Base-by-base conservation (phyloP, 2,888 invertebrate genomes). In the Cosmia pyralina region DNA sequence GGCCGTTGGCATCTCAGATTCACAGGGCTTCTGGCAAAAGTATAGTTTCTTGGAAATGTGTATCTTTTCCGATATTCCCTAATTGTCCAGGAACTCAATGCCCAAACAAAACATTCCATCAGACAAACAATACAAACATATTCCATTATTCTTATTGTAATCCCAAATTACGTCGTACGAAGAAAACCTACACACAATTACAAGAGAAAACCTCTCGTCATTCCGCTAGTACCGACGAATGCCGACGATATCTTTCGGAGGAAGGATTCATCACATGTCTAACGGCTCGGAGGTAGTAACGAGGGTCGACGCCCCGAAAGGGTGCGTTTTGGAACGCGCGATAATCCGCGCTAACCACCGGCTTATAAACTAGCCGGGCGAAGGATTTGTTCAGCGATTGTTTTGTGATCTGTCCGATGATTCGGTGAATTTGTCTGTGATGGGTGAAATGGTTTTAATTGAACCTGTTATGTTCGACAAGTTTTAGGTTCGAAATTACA, bases 261-360 rank as follows among this genome's bases (percentile, higher is more conserved):
- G 75, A 72, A 75, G 82, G 82, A 86, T 85, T 85, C 84, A 86
- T 86, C 86, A 85, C 81, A 72, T 72, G 78, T 74, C 66, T 75
- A 85, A 82, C 72, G 77, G 72, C 28, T 67, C 75, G 85, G 65
- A 60, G 78, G 75, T 82, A 65, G 67, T 82, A 81, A 82, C 80
- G 76, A 83, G 84, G 88, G 87, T 88, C 88, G 81, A 72, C 66
- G 88, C 46, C 38, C 77, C 74, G 76, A 87, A 88, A 85, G 88
- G 88, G 88, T 88, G 83, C 65, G 80, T 78, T 84, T 79, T 72
- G 85, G 74, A 81, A 81, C 75, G 76, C 77, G 82, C 63, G 87
- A 86, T 88, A 88, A 88, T 88, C 86, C 82, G 28, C 72, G 76
- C 82, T 87, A 86, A 87, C 86, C 83, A 81, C 64, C 62, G 77